Conservation (phyloP, 2,888 invertebrate genomes). For the Dicyrtoma fusca region DNA sequence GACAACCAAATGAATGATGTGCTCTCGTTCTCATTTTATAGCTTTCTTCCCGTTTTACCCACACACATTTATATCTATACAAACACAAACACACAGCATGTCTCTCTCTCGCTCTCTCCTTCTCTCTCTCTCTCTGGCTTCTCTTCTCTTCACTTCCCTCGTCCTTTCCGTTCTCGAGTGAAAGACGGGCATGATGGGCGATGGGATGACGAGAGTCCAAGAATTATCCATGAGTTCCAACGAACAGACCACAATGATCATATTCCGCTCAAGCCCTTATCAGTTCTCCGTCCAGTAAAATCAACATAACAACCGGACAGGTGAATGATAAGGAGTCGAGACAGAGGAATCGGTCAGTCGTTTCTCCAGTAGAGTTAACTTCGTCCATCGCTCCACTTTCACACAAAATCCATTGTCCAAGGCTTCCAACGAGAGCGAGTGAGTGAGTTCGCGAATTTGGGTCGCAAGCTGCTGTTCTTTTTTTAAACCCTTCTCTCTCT, state of each 20-base stretch:
- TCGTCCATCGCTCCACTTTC: slow-evolving; percentile 7
- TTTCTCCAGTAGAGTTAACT: no score
- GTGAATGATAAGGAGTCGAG: slow-evolving; percentile 91
- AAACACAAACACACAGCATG: no score
- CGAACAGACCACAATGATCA: slow-evolving; percentile 59
- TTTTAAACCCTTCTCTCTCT: no score
- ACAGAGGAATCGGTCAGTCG: slow-evolving; percentile 48
- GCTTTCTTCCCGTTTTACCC: neutral
- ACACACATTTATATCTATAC: neutral
- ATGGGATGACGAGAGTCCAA: no score
- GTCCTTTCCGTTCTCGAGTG: neutral
- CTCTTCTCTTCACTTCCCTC: neutral
- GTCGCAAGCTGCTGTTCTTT: no score
- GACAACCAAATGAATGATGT: slow-evolving; percentile 34
- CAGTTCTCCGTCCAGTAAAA: slow-evolving; percentile 98
- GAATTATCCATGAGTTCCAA: neutral
- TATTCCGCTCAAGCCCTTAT: slow-evolving; percentile 86
- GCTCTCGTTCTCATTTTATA: slow-evolving; percentile 9
- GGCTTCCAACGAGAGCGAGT: neutral
- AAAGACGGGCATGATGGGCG: neutral
- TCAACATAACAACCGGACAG: slow-evolving; percentile 77
- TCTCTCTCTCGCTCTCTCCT: neutral
- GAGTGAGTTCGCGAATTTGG: no score
- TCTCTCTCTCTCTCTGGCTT: neutral
- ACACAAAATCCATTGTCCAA: slow-evolving; percentile 12